Evolutionary conservation across 2,113 vertebrate species (phyloP).

Genomic region (Caloenas nicobarica): DNA sequence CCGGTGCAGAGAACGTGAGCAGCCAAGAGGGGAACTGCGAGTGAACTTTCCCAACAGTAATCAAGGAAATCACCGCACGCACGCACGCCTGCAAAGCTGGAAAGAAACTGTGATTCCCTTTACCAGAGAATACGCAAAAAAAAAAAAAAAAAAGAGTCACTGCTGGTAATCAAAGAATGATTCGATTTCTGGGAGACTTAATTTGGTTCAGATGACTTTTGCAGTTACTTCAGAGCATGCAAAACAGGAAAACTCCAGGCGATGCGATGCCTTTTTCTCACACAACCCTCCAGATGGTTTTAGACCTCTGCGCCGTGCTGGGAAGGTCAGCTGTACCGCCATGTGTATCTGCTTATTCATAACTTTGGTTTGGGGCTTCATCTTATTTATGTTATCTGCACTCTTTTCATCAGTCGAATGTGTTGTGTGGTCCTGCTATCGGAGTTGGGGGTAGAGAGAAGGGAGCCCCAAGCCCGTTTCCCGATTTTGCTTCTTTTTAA

Average conservation of each 20-base stretch:
- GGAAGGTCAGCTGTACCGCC: neutral
- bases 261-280: neutral
- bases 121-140: neutral
- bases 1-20: neutral
- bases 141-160: neutral
- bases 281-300: neutral
- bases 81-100: neutral
- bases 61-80: neutral
- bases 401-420: neutral
- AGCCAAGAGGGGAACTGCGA: neutral
- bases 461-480: fast-evolving
- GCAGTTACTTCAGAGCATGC: neutral
- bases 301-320: neutral
- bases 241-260: neutral
- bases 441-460: neutral
- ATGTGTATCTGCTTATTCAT: neutral
- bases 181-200: neutral
- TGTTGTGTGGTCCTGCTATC: fast-evolving
- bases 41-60: neutral
- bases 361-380: neutral
- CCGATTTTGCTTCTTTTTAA: neutral
- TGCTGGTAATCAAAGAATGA: neutral
- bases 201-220: constrained; percentile 22
- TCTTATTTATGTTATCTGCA: fast-evolving
- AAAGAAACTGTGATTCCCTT: neutral